Evolutionary conservation across 2,888 invertebrate species (phyloP).

Genomic region (Mystacides longicornis): DNA sequence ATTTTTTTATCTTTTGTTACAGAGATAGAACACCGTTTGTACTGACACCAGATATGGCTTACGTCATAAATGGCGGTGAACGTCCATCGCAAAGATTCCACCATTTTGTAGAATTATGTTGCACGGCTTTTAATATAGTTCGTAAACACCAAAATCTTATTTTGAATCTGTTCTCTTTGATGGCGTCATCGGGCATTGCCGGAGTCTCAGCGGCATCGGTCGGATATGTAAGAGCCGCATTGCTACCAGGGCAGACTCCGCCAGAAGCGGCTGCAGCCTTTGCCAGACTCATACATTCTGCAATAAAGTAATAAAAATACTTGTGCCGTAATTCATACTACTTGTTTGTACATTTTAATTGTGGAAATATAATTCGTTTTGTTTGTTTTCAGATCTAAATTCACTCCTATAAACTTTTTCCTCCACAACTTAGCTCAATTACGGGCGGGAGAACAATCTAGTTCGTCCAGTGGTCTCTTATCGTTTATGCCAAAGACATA

Average conservation of each 20-base stretch:
- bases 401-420: slow-evolving; percentile 97
- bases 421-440: slow-evolving; percentile 93
- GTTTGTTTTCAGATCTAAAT: slow-evolving; percentile 57
- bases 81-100: slow-evolving; percentile 90
- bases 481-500: slow-evolving; percentile 93
- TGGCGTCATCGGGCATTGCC: slow-evolving; percentile 86
- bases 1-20: slow-evolving; percentile 25
- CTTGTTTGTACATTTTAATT: neutral
- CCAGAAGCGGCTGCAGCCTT: slow-evolving; percentile 95
- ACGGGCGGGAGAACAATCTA: slow-evolving; percentile 78
- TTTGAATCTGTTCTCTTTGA: slow-evolving; percentile 86
- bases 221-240: slow-evolving; percentile 81
- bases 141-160: slow-evolving; percentile 85
- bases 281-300: slow-evolving; percentile 92
- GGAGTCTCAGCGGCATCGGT: slow-evolving; percentile 90
- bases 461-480: slow-evolving; percentile 61
- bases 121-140: slow-evolving; percentile 93
- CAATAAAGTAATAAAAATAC: slow-evolving; percentile 52
- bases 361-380: neutral
- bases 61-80: slow-evolving; percentile 97
- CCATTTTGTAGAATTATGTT: slow-evolving; percentile 96
- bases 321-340: neutral
- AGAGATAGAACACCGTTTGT: slow-evolving; percentile 98
- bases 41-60: slow-evolving; percentile 97
- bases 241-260: slow-evolving; percentile 83